Evolutionary conservation across 2,888 invertebrate genomes (phyloP).

Genomic region (Platypus cylindrus): DNA sequence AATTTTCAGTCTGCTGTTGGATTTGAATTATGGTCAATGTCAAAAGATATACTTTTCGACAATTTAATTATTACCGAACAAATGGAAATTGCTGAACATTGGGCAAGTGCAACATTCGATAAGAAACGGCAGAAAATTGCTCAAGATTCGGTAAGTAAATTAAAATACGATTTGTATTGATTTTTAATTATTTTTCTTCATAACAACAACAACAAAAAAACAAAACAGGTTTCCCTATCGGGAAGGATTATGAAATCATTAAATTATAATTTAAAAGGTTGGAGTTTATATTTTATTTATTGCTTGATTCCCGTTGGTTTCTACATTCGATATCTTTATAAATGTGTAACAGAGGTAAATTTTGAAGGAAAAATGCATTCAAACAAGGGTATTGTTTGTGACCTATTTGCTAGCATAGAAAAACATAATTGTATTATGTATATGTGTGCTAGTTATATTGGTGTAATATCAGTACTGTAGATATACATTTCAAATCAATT

Average conservation of each 20-base stretch:
- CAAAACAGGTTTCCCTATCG: slow-evolving; percentile 48
- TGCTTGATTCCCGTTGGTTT: slow-evolving; percentile 55
- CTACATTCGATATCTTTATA: slow-evolving; percentile 57
- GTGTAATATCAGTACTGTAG: too few species aligned
- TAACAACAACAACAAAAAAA: too few species aligned
- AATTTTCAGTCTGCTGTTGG: slow-evolving; percentile 72
- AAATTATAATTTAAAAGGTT: slow-evolving; percentile 69
- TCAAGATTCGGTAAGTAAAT: slow-evolving; percentile 59
- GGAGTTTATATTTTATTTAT: slow-evolving; percentile 69
- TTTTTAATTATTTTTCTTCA: neutral
- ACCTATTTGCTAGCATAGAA: too few species aligned
- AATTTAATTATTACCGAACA: slow-evolving; percentile 88
- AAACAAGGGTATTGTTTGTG: too few species aligned
- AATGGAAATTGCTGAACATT: slow-evolving; percentile 57
- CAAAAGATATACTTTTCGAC: slow-evolving; percentile 86
- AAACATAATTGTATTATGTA: too few species aligned
- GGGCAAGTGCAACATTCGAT: slow-evolving; percentile 73
- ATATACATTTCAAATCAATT: too few species aligned
- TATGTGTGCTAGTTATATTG: too few species aligned
- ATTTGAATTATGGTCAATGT: slow-evolving; percentile 98
- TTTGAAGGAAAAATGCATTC: too few species aligned
- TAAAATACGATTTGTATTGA: neutral
- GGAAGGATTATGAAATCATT: slow-evolving; percentile 59
- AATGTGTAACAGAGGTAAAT: slow-evolving; percentile 56
- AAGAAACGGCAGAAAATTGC: slow-evolving; percentile 72